Evolutionary conservation across 2,888 invertebrate genomes (phyloP).

Genomic region (Phyllotreta striolata): DNA sequence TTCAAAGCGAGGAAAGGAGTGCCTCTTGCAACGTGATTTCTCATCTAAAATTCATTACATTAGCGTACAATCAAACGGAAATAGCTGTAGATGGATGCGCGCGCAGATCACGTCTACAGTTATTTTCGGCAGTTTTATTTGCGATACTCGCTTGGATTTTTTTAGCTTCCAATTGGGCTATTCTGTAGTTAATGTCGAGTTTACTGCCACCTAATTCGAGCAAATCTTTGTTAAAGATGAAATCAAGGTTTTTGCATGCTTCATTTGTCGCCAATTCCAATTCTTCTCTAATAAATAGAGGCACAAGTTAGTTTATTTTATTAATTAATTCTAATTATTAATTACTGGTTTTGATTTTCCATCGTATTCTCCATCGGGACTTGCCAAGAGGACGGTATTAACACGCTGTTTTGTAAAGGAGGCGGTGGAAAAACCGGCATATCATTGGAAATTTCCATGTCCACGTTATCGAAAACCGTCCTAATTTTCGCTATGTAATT

Average conservation of each 20-base stretch:
- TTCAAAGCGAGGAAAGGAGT: constrained; percentile 68
- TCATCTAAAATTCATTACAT: constrained; percentile 59
- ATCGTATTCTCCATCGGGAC: constrained; percentile 39
- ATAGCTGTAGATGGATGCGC: too few species aligned
- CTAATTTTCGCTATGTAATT: constrained; percentile 64
- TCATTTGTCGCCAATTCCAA: constrained; percentile 1
- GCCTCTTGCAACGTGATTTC: constrained; percentile 64
- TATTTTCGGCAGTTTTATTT: too few species aligned
- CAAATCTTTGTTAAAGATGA: constrained; percentile 48
- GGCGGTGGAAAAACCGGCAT: constrained; percentile 55
- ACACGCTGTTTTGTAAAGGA: constrained; percentile 59
- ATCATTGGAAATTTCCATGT: constrained; percentile 47
- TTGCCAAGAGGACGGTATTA: constrained; percentile 58
- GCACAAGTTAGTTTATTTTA: too few species aligned
- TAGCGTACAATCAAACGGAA: too few species aligned
- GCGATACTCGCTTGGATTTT: constrained; percentile 53
- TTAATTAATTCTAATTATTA: too few species aligned
- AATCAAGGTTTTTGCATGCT: constrained; percentile 37
- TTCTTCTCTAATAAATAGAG: constrained; percentile 8
- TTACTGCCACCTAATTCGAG: constrained; percentile 62
- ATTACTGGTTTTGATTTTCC: constrained; percentile 15
- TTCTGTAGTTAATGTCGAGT: constrained; percentile 65
- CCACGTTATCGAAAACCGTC: constrained; percentile 50
- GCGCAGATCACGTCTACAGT: too few species aligned
- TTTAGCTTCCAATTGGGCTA: constrained; percentile 60